Evolutionary conservation across 37 sponge, comb jelly and placozoan species (phyloP).

Genomic region (Tethya wilhelma): DNA sequence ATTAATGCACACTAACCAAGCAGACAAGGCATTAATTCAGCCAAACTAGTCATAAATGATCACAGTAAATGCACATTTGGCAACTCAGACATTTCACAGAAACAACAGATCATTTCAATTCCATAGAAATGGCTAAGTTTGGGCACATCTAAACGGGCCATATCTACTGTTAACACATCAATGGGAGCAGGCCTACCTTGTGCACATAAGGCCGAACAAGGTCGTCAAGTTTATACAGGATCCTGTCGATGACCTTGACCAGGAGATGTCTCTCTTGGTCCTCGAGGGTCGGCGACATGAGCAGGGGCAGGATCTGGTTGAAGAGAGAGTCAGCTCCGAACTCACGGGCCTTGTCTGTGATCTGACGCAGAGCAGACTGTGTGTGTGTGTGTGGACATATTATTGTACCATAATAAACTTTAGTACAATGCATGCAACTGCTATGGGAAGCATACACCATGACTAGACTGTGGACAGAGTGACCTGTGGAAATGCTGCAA

Average conservation of each 20-base stretch:
- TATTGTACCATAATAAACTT: too few species aligned
- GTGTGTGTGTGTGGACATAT: background rate
- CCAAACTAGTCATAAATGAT: too few species aligned
- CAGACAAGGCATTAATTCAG: too few species aligned
- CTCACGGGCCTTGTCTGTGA: slow-evolving; percentile 98
- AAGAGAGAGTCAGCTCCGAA: slow-evolving; percentile 97
- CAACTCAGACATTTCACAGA: too few species aligned
- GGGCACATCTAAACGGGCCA: background rate
- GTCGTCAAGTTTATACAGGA: slow-evolving; percentile 98
- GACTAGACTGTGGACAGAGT: too few species aligned
- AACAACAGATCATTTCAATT: background rate
- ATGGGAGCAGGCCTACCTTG: slow-evolving; percentile 63
- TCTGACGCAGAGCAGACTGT: slow-evolving; percentile 90
- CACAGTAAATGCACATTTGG: too few species aligned
- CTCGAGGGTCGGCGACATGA: slow-evolving; percentile 96
- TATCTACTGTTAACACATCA: background rate
- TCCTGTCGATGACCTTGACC: slow-evolving; percentile 98
- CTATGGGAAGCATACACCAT: too few species aligned
- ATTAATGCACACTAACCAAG: background rate
- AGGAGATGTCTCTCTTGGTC: slow-evolving; percentile 97
- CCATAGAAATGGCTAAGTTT: background rate
- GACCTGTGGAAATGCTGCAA: too few species aligned
- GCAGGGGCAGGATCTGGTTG: slow-evolving; percentile 98
- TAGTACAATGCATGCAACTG: too few species aligned
- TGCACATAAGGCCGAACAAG: slow-evolving; percentile 98